A percentile compares a stretch with the other conserved stretches of the same genome.
phyloP scores from a whole-genome alignment of 2,797 vertebrate species.

The Acanthurus tractus region DNA sequence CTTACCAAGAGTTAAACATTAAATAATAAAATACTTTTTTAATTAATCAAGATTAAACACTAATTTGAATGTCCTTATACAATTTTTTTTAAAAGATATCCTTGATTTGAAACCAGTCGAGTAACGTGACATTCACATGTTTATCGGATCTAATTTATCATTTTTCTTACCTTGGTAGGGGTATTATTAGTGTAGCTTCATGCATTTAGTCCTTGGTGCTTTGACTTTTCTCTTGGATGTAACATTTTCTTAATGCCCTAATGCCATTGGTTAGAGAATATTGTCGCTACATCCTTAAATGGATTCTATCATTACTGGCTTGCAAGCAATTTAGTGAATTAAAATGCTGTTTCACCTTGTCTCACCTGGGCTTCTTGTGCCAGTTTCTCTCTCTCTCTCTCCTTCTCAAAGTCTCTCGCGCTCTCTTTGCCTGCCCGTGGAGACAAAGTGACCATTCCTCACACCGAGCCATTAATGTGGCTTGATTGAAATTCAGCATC shows the following conservation, averaged over 20 bases:
- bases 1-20: conserved; percentile 12
- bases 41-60: conserved; percentile 8
- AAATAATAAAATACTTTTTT: conserved; percentile 4
- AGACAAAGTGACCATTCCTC: conserved; percentile 84
- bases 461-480: conserved; percentile 82
- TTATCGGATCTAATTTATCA: conserved; percentile 42
- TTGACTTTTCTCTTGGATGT: conserved; percentile 63
- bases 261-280: conserved; percentile 58
- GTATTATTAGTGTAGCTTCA: conserved; percentile 45
- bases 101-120: conserved; percentile 30
- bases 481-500: conserved; percentile 90
- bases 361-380: conserved; percentile 73
- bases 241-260: conserved; percentile 57
- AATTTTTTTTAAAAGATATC: conserved; percentile 8
- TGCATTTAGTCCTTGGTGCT: conserved; percentile 60
- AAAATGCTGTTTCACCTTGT: conserved; percentile 77
- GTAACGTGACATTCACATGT: conserved; percentile 35
- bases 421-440: conserved; percentile 67
- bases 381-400: conserved; percentile 41
- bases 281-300: conserved; percentile 68
- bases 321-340: conserved; percentile 80
- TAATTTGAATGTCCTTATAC: conserved; percentile 9
- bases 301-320: conserved; percentile 73
- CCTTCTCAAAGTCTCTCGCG: conserved; percentile 7
- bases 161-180: conserved; percentile 40